Evolutionary conservation across 1,140 invertebrate species (phyloP).

Genomic region (Araneus ventricosus): DNA sequence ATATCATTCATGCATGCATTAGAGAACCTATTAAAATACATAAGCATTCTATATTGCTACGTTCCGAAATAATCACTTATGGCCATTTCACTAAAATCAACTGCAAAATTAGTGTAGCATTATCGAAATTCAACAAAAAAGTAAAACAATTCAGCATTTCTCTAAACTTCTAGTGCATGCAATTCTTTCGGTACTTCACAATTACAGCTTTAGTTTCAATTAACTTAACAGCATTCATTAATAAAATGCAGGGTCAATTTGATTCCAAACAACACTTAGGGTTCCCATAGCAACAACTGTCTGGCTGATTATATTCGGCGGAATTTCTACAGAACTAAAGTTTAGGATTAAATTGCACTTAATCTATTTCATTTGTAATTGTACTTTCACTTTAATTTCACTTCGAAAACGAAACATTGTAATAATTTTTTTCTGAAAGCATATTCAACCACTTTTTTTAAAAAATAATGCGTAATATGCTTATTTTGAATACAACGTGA

Average conservation of each 20-base stretch:
- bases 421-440: too few relatives aligned
- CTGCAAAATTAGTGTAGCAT: neutral
- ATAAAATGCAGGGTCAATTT: conserved; percentile 38
- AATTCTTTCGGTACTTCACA: conserved; percentile 5
- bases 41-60: neutral
- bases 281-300: conserved; percentile 35
- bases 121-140: neutral
- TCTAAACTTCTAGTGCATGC: neutral
- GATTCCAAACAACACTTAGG: conserved; percentile 13
- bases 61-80: neutral
- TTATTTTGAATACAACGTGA: too few relatives aligned
- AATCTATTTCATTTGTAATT: neutral
- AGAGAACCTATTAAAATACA: too few relatives aligned
- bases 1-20: too few relatives aligned
- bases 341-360: neutral
- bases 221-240: conserved; percentile 60
- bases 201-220: conserved; percentile 57
- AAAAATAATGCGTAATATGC: too few relatives aligned
- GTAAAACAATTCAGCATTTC: neutral
- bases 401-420: too few relatives aligned
- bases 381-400: neutral
- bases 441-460: too few relatives aligned
- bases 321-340: neutral
- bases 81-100: neutral
- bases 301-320: conserved; percentile 19